phyloP scores from a whole-genome alignment of 2,113 vertebrate species.

The Struthidea cinerea region DNA sequence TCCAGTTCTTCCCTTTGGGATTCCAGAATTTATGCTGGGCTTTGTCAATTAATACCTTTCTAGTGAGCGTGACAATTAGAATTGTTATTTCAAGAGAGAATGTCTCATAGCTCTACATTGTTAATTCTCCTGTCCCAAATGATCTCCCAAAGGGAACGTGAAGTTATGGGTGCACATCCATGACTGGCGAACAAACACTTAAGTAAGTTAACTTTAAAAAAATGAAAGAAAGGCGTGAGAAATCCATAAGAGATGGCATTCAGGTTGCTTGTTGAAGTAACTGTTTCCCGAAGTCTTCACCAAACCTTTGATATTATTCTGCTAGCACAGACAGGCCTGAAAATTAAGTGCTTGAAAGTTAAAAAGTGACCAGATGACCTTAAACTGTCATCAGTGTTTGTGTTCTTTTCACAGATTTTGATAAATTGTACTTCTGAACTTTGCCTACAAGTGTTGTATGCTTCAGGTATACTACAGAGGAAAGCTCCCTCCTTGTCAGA shows the following conservation, averaged over 20 bases:
- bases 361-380: slow-evolving; percentile 19
- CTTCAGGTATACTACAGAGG: not conserved
- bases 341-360: not conserved
- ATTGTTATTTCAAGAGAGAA: not conserved
- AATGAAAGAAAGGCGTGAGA: not conserved
- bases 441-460: not conserved
- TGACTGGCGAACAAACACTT: not conserved
- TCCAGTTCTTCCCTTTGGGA: not conserved
- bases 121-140: not conserved
- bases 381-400: not conserved
- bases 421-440: not conserved
- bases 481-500: not conserved
- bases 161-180: not conserved
- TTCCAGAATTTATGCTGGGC: not conserved
- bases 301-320: not conserved
- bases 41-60: not conserved
- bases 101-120: not conserved
- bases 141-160: not conserved
- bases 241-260: not conserved
- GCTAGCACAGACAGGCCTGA: not conserved
- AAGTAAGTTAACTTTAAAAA: not conserved
- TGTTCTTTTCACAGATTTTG: not conserved
- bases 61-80: not conserved
- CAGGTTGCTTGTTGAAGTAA: not conserved
- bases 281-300: not conserved